phyloP scores from a whole-genome alignment of 2,888 invertebrate genomes.

The Deilephila elpenor region DNA sequence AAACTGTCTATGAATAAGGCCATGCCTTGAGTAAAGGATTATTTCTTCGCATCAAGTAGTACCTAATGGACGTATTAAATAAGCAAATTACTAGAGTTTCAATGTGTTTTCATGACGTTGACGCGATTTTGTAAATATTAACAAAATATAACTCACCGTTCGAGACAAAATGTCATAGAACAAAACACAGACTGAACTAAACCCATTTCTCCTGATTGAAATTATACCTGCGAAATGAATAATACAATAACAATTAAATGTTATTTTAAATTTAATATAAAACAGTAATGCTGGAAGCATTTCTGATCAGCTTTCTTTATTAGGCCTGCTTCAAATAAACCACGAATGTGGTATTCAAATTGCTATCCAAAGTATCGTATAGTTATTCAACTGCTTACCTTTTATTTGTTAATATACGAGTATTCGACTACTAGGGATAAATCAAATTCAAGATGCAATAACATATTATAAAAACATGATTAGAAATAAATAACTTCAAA shows the following conservation, averaged over 20 bases:
- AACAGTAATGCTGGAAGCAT: no score
- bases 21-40: no score
- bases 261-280: no score
- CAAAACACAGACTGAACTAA: slow-evolving; percentile 72
- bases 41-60: no score
- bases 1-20: no score
- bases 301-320: no score
- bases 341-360: not conserved
- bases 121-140: no score
- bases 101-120: no score
- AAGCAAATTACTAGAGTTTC: no score
- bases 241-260: not conserved
- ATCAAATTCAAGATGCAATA: slow-evolving; percentile 22
- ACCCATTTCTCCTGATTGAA: slow-evolving; percentile 56
- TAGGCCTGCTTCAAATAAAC: no score
- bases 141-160: slow-evolving; percentile 58
- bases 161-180: slow-evolving; percentile 71
- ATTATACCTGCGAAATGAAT: slow-evolving; percentile 28
- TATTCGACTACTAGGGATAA: not conserved
- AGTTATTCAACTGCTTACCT: not conserved
- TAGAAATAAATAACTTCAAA: not conserved
- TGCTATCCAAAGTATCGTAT: not conserved
- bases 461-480: slow-evolving; percentile 9
- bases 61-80: no score
- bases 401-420: not conserved